phyloP scores from a whole-genome alignment of 2,888 invertebrate genomes.

The Pammene fasciana region DNA sequence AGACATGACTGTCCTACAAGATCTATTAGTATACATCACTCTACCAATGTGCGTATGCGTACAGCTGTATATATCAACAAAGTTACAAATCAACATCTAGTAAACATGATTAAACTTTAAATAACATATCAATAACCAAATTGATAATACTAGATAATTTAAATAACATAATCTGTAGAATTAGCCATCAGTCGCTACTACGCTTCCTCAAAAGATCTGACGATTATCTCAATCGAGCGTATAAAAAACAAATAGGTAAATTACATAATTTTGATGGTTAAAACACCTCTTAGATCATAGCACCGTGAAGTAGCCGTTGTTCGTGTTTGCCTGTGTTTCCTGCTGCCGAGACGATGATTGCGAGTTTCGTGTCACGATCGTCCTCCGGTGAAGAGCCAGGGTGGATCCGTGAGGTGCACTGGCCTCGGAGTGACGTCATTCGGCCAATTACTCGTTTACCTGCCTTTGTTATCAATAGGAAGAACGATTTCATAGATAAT shows the following conservation, averaged over 20 bases:
- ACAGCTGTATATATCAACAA: neutral
- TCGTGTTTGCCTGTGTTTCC: slow-evolving; percentile 56
- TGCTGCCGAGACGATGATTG: slow-evolving; percentile 59
- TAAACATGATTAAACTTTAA: slow-evolving; percentile 8
- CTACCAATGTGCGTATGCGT: neutral
- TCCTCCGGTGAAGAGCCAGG: slow-evolving; percentile 57
- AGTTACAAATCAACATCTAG: neutral
- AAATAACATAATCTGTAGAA: slow-evolving; percentile 9
- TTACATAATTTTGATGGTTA: slow-evolving; percentile 38
- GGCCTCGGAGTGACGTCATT: slow-evolving; percentile 70
- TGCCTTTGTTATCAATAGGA: slow-evolving; percentile 57
- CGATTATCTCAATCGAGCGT: slow-evolving; percentile 30
- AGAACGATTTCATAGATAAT: slow-evolving; percentile 47
- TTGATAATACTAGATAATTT: slow-evolving; percentile 2
- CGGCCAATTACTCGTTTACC: slow-evolving; percentile 52
- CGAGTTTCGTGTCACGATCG: slow-evolving; percentile 66
- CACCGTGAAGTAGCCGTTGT: slow-evolving; percentile 53
- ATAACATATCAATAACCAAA: slow-evolving; percentile 11
- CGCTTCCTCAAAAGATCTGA: slow-evolving; percentile 19
- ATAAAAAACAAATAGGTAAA: slow-evolving; percentile 33
- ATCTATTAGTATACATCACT: neutral
- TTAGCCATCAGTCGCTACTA: slow-evolving; percentile 4
- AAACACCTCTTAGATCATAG: slow-evolving; percentile 43
- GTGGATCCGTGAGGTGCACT: slow-evolving; percentile 57
- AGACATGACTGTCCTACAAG: too few relatives aligned